Conservation (phyloP, 2,113 vertebrate genomes). For the Tilapia sparmanii region DNA sequence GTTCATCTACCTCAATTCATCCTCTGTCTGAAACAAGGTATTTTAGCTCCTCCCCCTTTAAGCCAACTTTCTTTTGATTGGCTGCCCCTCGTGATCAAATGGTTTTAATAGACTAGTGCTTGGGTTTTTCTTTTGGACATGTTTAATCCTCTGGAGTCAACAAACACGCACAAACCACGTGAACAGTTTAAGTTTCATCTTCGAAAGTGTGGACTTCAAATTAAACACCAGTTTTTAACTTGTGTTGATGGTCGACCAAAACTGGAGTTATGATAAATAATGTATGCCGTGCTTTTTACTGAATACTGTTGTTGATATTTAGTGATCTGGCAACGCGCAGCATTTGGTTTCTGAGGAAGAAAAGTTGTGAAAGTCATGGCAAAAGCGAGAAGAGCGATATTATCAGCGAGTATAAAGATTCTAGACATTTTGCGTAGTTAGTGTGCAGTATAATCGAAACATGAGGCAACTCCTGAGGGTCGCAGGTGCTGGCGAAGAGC, state of each 20-base stretch:
- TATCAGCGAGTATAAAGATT: background rate
- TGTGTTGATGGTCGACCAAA: background rate
- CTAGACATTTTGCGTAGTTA: background rate
- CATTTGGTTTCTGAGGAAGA: background rate
- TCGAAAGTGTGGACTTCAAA: background rate
- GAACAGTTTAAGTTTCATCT: background rate
- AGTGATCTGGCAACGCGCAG: background rate
- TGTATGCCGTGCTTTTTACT: background rate
- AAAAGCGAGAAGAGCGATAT: background rate
- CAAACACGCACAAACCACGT: background rate
- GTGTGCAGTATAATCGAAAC: background rate
- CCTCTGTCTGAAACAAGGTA: background rate
- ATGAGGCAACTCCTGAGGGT: background rate
- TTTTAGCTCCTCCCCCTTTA: background rate
- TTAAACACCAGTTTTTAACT: background rate
- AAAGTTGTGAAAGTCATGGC: background rate
- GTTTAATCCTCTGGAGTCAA: background rate
- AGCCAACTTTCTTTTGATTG: background rate
- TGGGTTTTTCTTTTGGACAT: background rate
- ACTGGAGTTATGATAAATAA: background rate
- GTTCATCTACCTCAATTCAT: background rate
- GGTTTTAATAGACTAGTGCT: background rate
- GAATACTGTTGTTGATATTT: background rate
- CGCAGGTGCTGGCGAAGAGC: background rate
- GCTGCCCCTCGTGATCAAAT: background rate